Evolutionary conservation across 2,113 vertebrate genomes (phyloP).

Genomic region (Anser brachyrhynchus): DNA sequence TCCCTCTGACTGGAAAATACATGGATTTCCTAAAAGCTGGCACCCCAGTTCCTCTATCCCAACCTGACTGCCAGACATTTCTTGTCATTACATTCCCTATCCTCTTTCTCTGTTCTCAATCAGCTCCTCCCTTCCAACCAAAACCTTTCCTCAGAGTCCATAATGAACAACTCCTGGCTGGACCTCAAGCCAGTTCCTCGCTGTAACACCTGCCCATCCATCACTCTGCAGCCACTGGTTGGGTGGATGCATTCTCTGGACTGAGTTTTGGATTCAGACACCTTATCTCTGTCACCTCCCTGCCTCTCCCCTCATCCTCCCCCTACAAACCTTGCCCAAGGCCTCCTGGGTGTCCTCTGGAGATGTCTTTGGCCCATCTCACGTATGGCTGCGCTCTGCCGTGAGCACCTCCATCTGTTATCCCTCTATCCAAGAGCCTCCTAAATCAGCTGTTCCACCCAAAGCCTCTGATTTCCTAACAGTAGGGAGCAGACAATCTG

Average conservation of each 20-base stretch:
- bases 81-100: background rate
- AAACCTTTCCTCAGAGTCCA: background rate
- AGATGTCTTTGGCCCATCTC: background rate
- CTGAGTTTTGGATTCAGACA: background rate
- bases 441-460: background rate
- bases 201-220: accelerated
- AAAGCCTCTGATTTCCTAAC: background rate
- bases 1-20: background rate
- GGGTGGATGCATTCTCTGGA: background rate
- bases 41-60: background rate
- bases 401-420: background rate
- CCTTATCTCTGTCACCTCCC: background rate
- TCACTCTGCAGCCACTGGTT: background rate
- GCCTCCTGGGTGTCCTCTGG: background rate
- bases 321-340: accelerated
- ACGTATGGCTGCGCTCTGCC: accelerated
- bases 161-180: background rate
- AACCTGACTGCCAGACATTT: background rate
- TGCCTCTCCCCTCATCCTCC: background rate
- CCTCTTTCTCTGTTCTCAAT: background rate
- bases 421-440: background rate
- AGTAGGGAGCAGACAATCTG: background rate
- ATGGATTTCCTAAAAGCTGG: background rate
- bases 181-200: background rate
- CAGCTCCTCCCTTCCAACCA: background rate